phyloP scores from a whole-genome alignment of 2,113 vertebrate genomes.

The Rhinogobius similis region DNA sequence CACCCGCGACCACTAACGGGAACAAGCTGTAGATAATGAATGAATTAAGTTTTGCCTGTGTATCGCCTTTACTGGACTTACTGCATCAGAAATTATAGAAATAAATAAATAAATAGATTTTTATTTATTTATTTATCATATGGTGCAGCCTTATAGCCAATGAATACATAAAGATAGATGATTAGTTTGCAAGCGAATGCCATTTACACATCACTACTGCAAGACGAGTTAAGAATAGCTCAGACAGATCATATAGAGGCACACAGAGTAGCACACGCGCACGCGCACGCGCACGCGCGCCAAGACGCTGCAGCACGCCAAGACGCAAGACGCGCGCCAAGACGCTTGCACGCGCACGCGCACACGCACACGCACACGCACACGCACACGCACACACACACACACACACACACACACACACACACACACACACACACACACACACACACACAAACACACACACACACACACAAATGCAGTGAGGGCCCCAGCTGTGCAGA shows the following conservation, averaged over 20 bases:
- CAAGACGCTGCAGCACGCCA: too few species aligned
- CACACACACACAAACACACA: background rate
- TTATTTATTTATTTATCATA: background rate
- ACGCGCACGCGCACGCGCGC: background rate
- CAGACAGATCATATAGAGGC: background rate
- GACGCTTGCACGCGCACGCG: too few species aligned
- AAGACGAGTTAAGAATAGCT: background rate
- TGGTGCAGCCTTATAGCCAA: background rate
- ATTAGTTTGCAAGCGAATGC: background rate
- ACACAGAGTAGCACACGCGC: background rate
- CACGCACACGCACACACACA: too few species aligned
- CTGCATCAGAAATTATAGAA: too few species aligned
- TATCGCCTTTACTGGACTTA: too few species aligned
- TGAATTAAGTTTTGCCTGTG: too few species aligned
- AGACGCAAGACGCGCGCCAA: too few species aligned
- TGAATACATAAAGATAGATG: background rate
- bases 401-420: too few species aligned
- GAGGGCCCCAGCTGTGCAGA: slow-evolving; percentile 38
- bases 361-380: too few species aligned
- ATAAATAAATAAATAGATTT: too few species aligned
- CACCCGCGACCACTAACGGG: too few species aligned
- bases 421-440: background rate
- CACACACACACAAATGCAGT: background rate
- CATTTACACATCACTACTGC: background rate
- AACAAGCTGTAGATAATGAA: too few species aligned